Evolutionary conservation across 2,113 vertebrate genomes (phyloP).

Genomic region (Lates calcarifer): DNA sequence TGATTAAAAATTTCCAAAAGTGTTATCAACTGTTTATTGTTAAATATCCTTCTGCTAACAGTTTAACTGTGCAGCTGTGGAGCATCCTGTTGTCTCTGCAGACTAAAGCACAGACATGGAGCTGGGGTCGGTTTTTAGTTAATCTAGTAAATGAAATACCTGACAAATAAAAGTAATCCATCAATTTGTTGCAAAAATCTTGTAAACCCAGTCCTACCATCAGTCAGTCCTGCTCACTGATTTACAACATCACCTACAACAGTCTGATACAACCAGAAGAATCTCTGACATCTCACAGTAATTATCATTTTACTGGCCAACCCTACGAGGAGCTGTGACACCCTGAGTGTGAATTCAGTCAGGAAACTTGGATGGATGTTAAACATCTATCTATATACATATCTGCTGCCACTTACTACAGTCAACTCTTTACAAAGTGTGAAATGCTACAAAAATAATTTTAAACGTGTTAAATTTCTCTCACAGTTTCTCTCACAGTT

Average conservation of each 20-base stretch:
- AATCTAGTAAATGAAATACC: constrained; percentile 15
- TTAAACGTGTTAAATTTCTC: background rate
- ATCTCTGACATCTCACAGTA: background rate
- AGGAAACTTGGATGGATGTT: background rate
- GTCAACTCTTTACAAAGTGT: background rate
- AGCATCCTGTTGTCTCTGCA: background rate
- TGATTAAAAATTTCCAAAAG: constrained; percentile 11
- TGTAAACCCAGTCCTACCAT: background rate
- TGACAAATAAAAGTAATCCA: constrained; percentile 19
- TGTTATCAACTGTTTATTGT: background rate
- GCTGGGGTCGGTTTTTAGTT: background rate
- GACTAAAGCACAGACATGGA: background rate
- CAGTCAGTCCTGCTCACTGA: constrained; percentile 14
- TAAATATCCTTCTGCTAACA: constrained; percentile 3
- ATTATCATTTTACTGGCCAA: background rate
- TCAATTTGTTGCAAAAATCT: constrained; percentile 24
- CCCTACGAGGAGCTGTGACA: background rate
- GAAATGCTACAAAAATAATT: constrained; percentile 1
- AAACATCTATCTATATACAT: background rate
- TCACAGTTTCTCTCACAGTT: background rate
- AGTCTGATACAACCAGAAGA: background rate
- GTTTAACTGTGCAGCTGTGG: background rate
- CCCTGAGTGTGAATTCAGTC: background rate
- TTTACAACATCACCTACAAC: background rate
- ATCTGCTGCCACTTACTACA: background rate